Base-by-base conservation (phyloP, 2,888 invertebrate species). In the Clunio marinus region DNA sequence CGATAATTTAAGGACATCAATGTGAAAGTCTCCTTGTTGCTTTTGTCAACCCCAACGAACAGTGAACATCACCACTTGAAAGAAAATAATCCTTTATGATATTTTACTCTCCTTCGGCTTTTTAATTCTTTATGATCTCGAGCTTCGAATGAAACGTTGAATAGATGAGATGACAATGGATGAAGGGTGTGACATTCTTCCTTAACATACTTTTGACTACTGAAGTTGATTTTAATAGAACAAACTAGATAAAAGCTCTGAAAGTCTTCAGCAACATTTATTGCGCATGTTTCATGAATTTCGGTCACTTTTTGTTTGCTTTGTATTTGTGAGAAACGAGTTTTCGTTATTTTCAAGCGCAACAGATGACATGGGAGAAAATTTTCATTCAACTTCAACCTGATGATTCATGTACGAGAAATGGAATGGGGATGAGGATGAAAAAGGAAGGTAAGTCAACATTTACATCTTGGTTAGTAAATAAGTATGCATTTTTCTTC, bases 1-100 rank as follows among this genome's bases (percentile, higher is more conserved):
- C 66, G 66, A 66, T 66, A 66, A 55, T 66, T 55, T 55, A 66
- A 66, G 66, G 66, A 66, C 66, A 66, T n/a, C 32, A 32, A 25
- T 57, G 45, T 15, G 45, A 45, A 45, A 45, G 45, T 15, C 15
- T 45, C 15, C 57, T 27, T 24, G 27, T 24, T 57, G 25, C 57
- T 24, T 20, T 57, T 57, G 57, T 27, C n/a, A n/a, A n/a, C n/a
- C n/a, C n/a, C n/a, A n/a, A n/a, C n/a, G 2, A 27, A 27, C 27
- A 15, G 27, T 57, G 57, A 57, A 57, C 22, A 57, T n/a, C 24
- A 57, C 4, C 25, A 57, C 57, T 57, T 27, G 27, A 57, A 66
- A n/a, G 27, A 27, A 63, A 45, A 63, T 51, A 55, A 51, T 66
- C 66, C 51, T 51, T 66, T 35, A 66, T 51, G 66, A 66, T 66